A percentile compares a stretch with the other conserved stretches of the same genome.
These are phyloP conservation scores for Lysiphlebus fabarum DNA, from an alignment of 1,140 invertebrate species.

Conservation along the genomic window DNA sequence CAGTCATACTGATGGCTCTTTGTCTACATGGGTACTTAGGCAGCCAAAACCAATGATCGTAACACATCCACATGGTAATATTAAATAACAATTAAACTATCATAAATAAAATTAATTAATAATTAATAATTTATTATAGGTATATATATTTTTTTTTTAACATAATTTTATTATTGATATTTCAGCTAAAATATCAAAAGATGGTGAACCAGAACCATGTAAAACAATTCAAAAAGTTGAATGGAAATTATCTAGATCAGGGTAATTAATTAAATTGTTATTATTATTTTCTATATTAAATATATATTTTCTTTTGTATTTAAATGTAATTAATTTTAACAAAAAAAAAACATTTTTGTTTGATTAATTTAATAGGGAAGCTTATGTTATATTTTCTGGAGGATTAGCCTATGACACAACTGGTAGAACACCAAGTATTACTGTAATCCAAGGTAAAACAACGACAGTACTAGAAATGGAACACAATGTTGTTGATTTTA, in stretches of 20 bases:
- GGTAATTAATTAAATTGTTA: slow-evolving; percentile 70
- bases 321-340: too few species aligned
- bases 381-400: slow-evolving; percentile 92
- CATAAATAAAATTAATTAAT: too few species aligned
- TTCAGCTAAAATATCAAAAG: slow-evolving; percentile 83
- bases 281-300: too few species aligned
- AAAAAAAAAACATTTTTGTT: too few species aligned
- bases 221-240: slow-evolving; percentile 93
- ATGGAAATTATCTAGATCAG: slow-evolving; percentile 85
- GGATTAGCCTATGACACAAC: slow-evolving; percentile 87
- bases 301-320: slow-evolving; percentile 16
- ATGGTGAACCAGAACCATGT: slow-evolving; percentile 81
- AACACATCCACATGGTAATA: slow-evolving; percentile 85
- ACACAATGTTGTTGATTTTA: slow-evolving; percentile 95
- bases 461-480: slow-evolving; percentile 99
- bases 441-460: slow-evolving; percentile 90
- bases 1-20: slow-evolving; percentile 90
- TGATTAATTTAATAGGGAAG: slow-evolving; percentile 61
- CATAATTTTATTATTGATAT: too few species aligned
- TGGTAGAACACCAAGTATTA: slow-evolving; percentile 89
- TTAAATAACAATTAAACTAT: too few species aligned
- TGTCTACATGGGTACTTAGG: slow-evolving; percentile 86
- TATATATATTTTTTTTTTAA: too few species aligned
- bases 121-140: too few species aligned
- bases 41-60: slow-evolving; percentile 75